phyloP scores from a whole-genome alignment of 2,113 vertebrate species.

The Hepsetus odoe region DNA sequence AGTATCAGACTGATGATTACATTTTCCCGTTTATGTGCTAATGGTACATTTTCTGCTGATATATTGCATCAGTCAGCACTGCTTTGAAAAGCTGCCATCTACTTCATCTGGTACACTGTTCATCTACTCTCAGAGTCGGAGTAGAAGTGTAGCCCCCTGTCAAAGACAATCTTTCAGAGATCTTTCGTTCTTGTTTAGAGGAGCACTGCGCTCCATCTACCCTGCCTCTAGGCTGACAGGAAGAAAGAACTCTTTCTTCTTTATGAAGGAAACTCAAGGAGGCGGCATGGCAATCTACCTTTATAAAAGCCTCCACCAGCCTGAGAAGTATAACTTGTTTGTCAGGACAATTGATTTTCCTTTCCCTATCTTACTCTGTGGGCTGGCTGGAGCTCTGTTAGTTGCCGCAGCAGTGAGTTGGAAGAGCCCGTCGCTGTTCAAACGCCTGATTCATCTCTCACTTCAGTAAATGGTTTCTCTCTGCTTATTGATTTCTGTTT shows the following conservation, averaged over 20 bases:
- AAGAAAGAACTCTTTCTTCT: constrained; percentile 31
- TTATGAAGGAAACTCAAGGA: constrained; percentile 37
- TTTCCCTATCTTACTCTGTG: constrained; percentile 14
- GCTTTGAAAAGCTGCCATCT: not conserved
- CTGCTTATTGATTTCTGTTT: constrained; percentile 39
- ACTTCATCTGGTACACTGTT: no score
- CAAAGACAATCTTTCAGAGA: not conserved
- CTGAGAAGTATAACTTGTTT: constrained; percentile 38
- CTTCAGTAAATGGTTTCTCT: constrained; percentile 30
- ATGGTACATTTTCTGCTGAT: not conserved
- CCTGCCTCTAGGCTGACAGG: constrained; percentile 50
- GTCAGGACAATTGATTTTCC: constrained; percentile 59
- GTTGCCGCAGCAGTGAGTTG: constrained; percentile 14
- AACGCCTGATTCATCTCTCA: constrained; percentile 21
- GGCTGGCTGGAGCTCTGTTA: constrained; percentile 6
- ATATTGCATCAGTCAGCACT: not conserved
- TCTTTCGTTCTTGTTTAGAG: constrained; percentile 31
- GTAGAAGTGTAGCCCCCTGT: not conserved
- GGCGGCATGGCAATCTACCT: constrained; percentile 30
- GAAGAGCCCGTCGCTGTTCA: constrained; percentile 19
- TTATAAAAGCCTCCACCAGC: constrained; percentile 16
- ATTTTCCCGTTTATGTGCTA: not conserved
- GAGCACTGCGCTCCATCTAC: constrained; percentile 2
- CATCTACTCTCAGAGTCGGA: not conserved
- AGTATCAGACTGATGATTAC: not conserved